Evolutionary conservation across 1,140 invertebrate species (phyloP).

Genomic region (Drosophila bocki): DNA sequence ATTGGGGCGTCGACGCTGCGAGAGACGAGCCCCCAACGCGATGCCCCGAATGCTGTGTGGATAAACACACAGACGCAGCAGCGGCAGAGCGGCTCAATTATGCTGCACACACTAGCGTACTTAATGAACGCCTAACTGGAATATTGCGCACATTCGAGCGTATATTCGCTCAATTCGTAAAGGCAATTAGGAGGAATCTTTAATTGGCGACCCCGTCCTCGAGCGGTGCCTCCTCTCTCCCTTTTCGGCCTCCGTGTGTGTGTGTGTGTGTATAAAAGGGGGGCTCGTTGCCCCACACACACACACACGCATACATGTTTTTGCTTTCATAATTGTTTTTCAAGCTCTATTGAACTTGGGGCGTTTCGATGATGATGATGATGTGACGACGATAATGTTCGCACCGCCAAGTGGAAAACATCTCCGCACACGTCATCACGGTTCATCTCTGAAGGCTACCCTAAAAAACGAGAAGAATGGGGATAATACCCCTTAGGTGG

Average conservation of each 20-base stretch:
- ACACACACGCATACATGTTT: conserved; percentile 25
- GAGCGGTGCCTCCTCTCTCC: conserved; percentile 13
- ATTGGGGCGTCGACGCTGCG: conserved; percentile 39
- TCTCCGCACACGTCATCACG: conserved; percentile 64
- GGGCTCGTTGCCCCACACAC: conserved; percentile 63
- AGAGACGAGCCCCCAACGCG: conserved; percentile 74
- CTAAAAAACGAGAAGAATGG: background rate
- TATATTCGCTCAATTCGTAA: conserved; percentile 4
- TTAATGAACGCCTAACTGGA: conserved; percentile 22
- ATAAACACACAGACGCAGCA: conserved; percentile 27
- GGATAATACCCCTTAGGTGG: background rate
- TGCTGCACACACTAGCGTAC: conserved; percentile 28
- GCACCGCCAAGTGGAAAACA: conserved; percentile 64
- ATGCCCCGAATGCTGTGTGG: conserved; percentile 45
- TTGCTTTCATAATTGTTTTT: conserved; percentile 71
- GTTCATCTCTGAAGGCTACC: conserved; percentile 21
- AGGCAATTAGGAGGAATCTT: conserved; percentile 69
- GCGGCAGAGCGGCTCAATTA: conserved; percentile 45
- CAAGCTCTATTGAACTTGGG: conserved; percentile 72
- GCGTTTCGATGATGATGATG: conserved; percentile 16
- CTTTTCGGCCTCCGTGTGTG: background rate
- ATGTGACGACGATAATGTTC: conserved; percentile 41
- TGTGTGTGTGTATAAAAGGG: conserved; percentile 11
- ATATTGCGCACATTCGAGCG: conserved; percentile 25
- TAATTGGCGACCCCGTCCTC: conserved; percentile 73